A percentile compares a stretch with the other conserved stretches of the same genome.
phyloP scores from a whole-genome alignment of 2,888 invertebrate genomes.

The Linyphia triangularis region DNA sequence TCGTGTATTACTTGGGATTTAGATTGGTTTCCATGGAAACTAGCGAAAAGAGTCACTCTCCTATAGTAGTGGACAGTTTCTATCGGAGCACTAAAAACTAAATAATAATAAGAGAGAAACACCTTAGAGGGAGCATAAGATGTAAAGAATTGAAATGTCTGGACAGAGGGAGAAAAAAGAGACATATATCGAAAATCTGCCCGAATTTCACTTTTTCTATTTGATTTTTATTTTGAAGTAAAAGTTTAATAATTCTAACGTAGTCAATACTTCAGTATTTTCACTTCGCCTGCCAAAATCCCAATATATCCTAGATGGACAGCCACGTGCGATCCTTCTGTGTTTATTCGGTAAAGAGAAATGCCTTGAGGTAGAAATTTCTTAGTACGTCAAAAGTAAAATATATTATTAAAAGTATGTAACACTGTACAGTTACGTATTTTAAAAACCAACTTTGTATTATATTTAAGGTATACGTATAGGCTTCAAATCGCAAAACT shows the following conservation, averaged over 20 bases:
- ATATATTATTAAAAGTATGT: too few relatives aligned
- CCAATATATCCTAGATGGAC: conserved; percentile 39
- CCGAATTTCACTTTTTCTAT: conserved; percentile 46
- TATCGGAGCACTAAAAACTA: conserved; percentile 54
- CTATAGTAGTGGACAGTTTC: conserved; percentile 64
- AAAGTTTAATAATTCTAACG: conserved; percentile 63
- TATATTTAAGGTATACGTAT: too few relatives aligned
- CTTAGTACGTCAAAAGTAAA: too few relatives aligned
- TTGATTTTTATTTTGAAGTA: conserved; percentile 25
- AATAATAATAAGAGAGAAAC: conserved; percentile 63
- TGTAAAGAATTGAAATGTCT: conserved; percentile 68
- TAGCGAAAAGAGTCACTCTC: conserved; percentile 65
- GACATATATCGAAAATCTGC: conserved; percentile 29
- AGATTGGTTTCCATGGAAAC: conserved; percentile 72
- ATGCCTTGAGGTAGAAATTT: too few relatives aligned
- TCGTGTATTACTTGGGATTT: conserved; percentile 73
- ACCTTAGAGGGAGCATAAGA: conserved; percentile 1
- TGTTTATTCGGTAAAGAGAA: too few relatives aligned
- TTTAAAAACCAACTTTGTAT: too few relatives aligned
- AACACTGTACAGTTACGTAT: too few relatives aligned
- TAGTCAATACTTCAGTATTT: conserved; percentile 26
- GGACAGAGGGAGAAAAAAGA: conserved; percentile 7
- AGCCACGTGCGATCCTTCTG: not conserved
- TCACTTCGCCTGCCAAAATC: conserved; percentile 25
- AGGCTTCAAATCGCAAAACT: too few relatives aligned